Percentiles rank a stretch among this genome's conserved stretches.
Evolutionary conservation across 2,113 vertebrate species (phyloP).

Genomic region (Bos javanicus): DNA sequence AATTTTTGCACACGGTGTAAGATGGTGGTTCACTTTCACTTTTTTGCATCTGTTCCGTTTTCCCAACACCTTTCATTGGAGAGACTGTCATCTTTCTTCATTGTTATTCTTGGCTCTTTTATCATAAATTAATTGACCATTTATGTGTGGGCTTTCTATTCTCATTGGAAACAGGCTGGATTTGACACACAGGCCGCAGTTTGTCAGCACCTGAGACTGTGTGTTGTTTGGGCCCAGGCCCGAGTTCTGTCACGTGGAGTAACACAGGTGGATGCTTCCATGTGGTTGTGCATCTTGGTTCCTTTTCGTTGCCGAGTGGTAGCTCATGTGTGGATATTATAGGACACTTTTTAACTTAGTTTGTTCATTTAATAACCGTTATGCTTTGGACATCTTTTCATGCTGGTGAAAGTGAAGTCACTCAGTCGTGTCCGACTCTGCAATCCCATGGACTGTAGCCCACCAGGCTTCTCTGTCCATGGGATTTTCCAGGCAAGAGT

Average conservation of each 20-base stretch:
- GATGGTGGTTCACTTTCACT: neutral
- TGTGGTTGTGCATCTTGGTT: neutral
- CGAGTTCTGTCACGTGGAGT: neutral
- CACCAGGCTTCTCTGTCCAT: no score
- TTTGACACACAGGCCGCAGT: neutral
- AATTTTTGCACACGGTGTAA: neutral
- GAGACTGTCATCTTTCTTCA: neutral
- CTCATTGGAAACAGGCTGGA: neutral
- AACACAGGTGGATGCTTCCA: neutral
- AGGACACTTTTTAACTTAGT: neutral
- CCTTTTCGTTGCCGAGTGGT: neutral
- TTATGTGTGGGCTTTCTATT: neutral
- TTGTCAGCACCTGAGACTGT: neutral
- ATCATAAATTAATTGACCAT: neutral
- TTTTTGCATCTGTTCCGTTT: neutral
- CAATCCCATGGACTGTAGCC: no score
- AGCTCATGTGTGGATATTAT: neutral
- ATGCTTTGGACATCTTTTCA: neutral
- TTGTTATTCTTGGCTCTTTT: neutral
- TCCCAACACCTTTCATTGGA: neutral
- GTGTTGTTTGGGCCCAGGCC: neutral
- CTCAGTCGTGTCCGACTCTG: no score
- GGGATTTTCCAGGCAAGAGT: no score
- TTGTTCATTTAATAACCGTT: neutral
- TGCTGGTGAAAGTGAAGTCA: neutral